Conservation (phyloP, 2,888 invertebrate genomes). For the Embidobia sp. region DNA sequence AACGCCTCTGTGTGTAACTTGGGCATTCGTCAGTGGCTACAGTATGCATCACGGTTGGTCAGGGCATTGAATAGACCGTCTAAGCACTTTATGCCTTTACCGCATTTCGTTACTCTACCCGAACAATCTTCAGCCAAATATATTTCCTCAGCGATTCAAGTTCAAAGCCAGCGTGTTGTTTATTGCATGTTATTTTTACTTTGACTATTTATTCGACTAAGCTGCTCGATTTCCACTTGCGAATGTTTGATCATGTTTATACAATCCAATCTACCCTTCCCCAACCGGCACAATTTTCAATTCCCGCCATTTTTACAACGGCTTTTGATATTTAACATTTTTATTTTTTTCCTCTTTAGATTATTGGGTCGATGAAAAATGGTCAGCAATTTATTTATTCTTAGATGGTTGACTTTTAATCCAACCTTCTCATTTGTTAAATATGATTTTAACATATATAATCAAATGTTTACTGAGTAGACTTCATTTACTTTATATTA, state of each 20-base stretch:
- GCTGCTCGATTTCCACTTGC: not conserved
- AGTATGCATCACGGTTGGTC: slow-evolving; percentile 28
- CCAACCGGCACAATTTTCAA: too few relatives aligned
- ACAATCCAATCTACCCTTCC: too few relatives aligned
- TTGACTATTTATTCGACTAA: not conserved
- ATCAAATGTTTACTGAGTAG: too few relatives aligned
- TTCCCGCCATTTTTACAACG: too few relatives aligned
- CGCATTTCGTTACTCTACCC: slow-evolving; percentile 17
- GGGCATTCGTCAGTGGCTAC: slow-evolving; percentile 31
- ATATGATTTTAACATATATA: too few relatives aligned
- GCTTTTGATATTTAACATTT: too few relatives aligned
- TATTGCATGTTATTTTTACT: slow-evolving; percentile 9
- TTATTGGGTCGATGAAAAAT: too few relatives aligned
- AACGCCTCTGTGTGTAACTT: slow-evolving; percentile 14
- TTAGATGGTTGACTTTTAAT: too few relatives aligned
- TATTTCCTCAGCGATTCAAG: slow-evolving; percentile 8
- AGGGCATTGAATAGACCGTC: slow-evolving; percentile 41
- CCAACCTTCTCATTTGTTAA: too few relatives aligned
- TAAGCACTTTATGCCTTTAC: slow-evolving; percentile 42
- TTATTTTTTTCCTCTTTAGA: too few relatives aligned
- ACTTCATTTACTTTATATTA: too few relatives aligned
- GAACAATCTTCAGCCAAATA: slow-evolving; percentile 9
- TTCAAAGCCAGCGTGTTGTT: slow-evolving; percentile 14
- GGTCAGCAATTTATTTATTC: too few relatives aligned
- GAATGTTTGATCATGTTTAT: slow-evolving; percentile 4